These are phyloP conservation scores for Patella pellucida DNA, from an alignment of 2,888 invertebrate genomes.

Conservation along the genomic window DNA sequence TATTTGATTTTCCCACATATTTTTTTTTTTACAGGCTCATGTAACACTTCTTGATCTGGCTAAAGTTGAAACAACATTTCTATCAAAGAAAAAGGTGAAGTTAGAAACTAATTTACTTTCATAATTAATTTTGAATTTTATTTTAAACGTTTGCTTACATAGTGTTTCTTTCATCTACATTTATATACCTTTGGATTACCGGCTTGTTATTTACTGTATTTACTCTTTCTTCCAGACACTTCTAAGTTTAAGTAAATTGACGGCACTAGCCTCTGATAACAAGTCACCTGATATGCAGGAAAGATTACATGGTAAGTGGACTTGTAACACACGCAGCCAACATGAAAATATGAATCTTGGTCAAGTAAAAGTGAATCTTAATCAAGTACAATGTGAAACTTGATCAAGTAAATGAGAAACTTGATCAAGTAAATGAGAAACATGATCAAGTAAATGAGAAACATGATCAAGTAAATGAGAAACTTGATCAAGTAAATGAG, in stretches of 20 bases:
- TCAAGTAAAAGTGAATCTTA: no score
- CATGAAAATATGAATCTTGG: no score
- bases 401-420: no score
- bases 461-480: no score
- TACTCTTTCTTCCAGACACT: conserved; percentile 73
- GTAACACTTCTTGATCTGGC: conserved; percentile 78
- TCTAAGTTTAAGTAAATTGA: conserved; percentile 86
- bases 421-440: no score
- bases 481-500: no score
- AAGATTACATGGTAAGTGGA: conserved; percentile 56
- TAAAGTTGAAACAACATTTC: conserved; percentile 71
- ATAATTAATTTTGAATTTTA: not conserved
- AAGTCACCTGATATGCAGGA: conserved; percentile 57
- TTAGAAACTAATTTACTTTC: not conserved
- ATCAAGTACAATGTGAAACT: no score
- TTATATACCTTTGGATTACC: not conserved
- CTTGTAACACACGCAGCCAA: no score
- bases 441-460: no score
- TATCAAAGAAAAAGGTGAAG: conserved; percentile 60
- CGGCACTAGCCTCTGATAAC: conserved; percentile 76
- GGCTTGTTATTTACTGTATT: no score
- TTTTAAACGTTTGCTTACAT: not conserved
- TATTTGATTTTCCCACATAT: not conserved
- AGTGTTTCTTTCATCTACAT: not conserved
- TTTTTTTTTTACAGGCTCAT: conserved; percentile 74